Conservation (phyloP, 2,888 invertebrate genomes). For the Dryadula phaetusa region DNA sequence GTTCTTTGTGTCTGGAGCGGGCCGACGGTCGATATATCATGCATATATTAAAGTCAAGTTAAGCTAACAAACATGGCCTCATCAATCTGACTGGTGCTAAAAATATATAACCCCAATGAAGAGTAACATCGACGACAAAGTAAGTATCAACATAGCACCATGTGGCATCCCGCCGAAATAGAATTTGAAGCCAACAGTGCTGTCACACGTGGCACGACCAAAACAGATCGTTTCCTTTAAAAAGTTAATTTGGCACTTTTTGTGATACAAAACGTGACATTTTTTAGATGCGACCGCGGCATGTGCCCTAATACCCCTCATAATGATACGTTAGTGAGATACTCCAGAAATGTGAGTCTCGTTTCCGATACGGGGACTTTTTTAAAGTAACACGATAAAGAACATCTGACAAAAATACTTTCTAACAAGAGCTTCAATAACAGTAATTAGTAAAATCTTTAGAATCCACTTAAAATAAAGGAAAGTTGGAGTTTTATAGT, state of each 20-base stretch:
- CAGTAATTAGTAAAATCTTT: slow-evolving; percentile 27
- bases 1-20: slow-evolving; percentile 61
- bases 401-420: slow-evolving; percentile 28
- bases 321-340: slow-evolving; percentile 72
- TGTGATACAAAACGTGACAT: slow-evolving; percentile 75
- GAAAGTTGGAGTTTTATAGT: not conserved
- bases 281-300: slow-evolving; percentile 75
- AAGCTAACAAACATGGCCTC: slow-evolving; percentile 66
- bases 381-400: slow-evolving; percentile 45
- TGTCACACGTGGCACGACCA: slow-evolving; percentile 79
- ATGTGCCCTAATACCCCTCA: slow-evolving; percentile 65
- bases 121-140: slow-evolving; percentile 79
- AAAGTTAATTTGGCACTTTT: slow-evolving; percentile 83
- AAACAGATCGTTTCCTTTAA: slow-evolving; percentile 84
- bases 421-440: slow-evolving; percentile 2
- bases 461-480: not conserved
- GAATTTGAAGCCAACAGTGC: slow-evolving; percentile 64
- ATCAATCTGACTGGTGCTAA: slow-evolving; percentile 69
- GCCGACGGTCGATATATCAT: slow-evolving; percentile 69
- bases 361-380: slow-evolving; percentile 64
- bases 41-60: slow-evolving; percentile 73
- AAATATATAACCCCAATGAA: slow-evolving; percentile 75
- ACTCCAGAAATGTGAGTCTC: slow-evolving; percentile 75
- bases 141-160: slow-evolving; percentile 74
- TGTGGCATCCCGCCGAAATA: slow-evolving; percentile 74